A percentile compares a stretch with the other conserved stretches of the same genome.
phyloP scores from a whole-genome alignment of 2,113 vertebrate species.

The Pteronura brasiliensis region DNA sequence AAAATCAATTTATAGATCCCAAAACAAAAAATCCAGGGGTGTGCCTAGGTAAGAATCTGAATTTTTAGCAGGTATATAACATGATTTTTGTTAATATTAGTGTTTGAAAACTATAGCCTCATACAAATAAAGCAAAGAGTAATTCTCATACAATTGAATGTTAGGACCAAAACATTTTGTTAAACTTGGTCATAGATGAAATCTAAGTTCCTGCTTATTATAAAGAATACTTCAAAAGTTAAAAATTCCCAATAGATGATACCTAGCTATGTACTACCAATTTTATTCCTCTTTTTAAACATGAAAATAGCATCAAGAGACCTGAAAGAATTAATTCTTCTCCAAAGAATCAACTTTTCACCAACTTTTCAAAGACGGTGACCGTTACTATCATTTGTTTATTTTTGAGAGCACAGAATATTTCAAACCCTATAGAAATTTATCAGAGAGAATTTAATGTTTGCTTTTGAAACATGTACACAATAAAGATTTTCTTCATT shows the following conservation, averaged over 20 bases:
- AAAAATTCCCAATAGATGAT: not conserved
- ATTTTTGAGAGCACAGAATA: not conserved
- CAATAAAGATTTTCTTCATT: not conserved
- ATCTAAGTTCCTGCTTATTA: constrained; percentile 12
- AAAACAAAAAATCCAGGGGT: not conserved
- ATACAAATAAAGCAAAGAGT: not conserved
- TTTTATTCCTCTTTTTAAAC: constrained; percentile 8
- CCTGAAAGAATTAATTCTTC: not conserved
- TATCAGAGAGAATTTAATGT: not conserved
- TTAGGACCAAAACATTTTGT: not conserved
- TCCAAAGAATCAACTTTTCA: not conserved
- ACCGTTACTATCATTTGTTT: not conserved
- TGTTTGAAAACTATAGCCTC: not conserved
- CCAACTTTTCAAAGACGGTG: not conserved
- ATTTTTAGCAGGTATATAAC: not conserved
- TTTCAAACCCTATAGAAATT: not conserved
- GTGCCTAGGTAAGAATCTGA: not conserved
- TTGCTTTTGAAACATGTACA: not conserved
- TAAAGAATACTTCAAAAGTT: constrained; percentile 31
- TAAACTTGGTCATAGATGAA: not conserved
- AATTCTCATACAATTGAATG: not conserved
- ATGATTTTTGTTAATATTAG: not conserved
- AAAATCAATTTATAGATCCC: not conserved
- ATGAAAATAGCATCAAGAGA: not conserved
- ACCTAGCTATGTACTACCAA: not conserved